Evolutionary conservation across 2,888 invertebrate genomes (phyloP).

Genomic region (Crioceris asparagi): DNA sequence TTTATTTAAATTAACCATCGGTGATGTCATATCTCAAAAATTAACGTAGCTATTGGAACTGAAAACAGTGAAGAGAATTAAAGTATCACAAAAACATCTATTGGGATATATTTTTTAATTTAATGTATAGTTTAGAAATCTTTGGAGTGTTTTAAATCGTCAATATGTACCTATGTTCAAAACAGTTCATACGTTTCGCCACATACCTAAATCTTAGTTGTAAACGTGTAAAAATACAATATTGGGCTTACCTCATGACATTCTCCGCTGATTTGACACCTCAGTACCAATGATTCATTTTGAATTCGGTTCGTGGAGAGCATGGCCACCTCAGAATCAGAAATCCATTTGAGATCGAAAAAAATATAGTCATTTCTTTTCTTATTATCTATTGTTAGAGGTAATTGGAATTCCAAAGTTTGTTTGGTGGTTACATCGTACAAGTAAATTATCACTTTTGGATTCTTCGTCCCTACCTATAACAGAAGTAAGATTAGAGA

Average conservation of each 20-base stretch:
- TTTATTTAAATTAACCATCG: too few relatives aligned
- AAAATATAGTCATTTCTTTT: conserved; percentile 56
- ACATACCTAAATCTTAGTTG: neutral
- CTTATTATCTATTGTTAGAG: conserved; percentile 38
- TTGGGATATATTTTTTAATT: too few relatives aligned
- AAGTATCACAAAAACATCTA: too few relatives aligned
- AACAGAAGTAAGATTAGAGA: too few relatives aligned
- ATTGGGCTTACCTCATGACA: conserved; percentile 18
- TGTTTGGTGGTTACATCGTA: conserved; percentile 40
- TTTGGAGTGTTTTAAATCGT: too few relatives aligned
- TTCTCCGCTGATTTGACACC: conserved; percentile 18
- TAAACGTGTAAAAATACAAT: neutral
- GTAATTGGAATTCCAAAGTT: conserved; percentile 15
- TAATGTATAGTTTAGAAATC: too few relatives aligned
- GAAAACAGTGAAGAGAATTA: too few relatives aligned
- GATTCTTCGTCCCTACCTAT: conserved; percentile 64
- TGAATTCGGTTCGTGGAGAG: conserved; percentile 83
- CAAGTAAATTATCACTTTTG: conserved; percentile 55
- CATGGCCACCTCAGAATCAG: conserved; percentile 52
- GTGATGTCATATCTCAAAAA: too few relatives aligned
- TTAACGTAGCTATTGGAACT: too few relatives aligned
- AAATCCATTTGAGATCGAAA: conserved; percentile 64
- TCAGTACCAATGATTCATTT: conserved; percentile 40
- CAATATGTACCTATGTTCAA: too few relatives aligned
- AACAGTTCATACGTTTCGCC: too few relatives aligned